These are phyloP conservation scores for Parnassius smintheus DNA, from an alignment of 2,888 invertebrate genomes.

Conservation along the genomic window DNA sequence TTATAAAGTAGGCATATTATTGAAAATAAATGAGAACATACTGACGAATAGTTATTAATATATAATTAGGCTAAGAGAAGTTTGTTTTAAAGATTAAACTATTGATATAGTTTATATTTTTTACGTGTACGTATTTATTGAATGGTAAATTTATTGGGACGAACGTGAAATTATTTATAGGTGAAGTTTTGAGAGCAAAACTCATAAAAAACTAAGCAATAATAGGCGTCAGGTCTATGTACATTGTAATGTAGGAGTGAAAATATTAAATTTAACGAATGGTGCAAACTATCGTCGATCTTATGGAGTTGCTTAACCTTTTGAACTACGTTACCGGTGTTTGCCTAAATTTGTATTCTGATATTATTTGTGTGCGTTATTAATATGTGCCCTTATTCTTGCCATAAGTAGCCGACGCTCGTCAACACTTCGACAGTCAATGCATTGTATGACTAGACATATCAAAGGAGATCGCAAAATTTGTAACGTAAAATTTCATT, in stretches of 20 bases:
- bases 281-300: slow-evolving; percentile 76
- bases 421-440: slow-evolving; percentile 41
- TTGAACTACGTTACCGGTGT: slow-evolving; percentile 56
- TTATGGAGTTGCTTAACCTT: slow-evolving; percentile 67
- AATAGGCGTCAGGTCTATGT: slow-evolving; percentile 77
- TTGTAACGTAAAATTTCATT: slow-evolving; percentile 36
- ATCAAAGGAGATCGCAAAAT: slow-evolving; percentile 67
- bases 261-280: slow-evolving; percentile 63
- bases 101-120: slow-evolving; percentile 82
- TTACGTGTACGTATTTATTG: slow-evolving; percentile 82
- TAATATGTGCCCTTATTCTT: slow-evolving; percentile 67
- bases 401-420: slow-evolving; percentile 51
- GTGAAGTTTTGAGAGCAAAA: slow-evolving; percentile 77
- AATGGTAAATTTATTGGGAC: slow-evolving; percentile 80
- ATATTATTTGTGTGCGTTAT: slow-evolving; percentile 66
- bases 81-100: slow-evolving; percentile 82
- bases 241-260: slow-evolving; percentile 76
- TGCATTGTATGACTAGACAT: slow-evolving; percentile 66
- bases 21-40: slow-evolving; percentile 78
- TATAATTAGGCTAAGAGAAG: slow-evolving; percentile 76
- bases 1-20: slow-evolving; percentile 80
- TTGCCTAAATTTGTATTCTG: slow-evolving; percentile 70
- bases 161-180: slow-evolving; percentile 80
- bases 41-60: slow-evolving; percentile 81
- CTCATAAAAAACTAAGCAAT: slow-evolving; percentile 80